phyloP scores from a whole-genome alignment of 2,888 invertebrate species.

The Nemotelus pantherinus region DNA sequence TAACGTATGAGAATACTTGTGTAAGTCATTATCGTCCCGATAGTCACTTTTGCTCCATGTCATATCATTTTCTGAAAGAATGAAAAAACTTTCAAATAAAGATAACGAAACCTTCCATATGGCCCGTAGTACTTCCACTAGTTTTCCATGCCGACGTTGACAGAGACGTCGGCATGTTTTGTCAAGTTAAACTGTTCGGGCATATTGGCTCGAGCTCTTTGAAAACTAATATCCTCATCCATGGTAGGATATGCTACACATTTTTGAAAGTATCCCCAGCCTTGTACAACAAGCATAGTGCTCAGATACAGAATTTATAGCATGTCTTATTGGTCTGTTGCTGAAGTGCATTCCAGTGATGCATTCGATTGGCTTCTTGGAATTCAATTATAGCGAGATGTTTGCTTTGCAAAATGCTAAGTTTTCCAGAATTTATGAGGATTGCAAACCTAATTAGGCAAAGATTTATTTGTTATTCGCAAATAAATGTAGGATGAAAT shows the following conservation, averaged over 20 bases:
- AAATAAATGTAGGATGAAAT: conserved; percentile 8
- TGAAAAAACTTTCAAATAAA: not conserved
- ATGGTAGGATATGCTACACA: not conserved
- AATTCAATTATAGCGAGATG: conserved; percentile 46
- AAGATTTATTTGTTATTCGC: conserved; percentile 31
- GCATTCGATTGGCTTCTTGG: conserved; percentile 44
- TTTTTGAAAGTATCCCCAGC: too few species aligned
- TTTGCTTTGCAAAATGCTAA: not conserved
- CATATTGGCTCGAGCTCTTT: conserved; percentile 10
- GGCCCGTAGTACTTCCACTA: conserved; percentile 8
- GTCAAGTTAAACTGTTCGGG: conserved; percentile 23
- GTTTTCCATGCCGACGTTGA: conserved; percentile 9
- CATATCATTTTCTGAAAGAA: conserved; percentile 5
- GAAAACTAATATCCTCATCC: conserved; percentile 23
- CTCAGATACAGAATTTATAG: not conserved
- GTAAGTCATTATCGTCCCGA: conserved; percentile 16
- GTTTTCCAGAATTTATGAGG: conserved; percentile 30
- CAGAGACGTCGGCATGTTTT: conserved; percentile 15
- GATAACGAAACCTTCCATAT: conserved; percentile 25
- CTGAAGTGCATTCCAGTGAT: conserved; percentile 34
- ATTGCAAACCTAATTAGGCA: conserved; percentile 35
- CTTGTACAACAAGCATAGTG: too few species aligned
- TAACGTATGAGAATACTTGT: not conserved
- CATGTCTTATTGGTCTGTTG: conserved; percentile 24
- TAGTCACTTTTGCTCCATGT: conserved; percentile 18